A percentile compares a stretch with the other conserved stretches of the same genome.
Conservation (phyloP, 2,113 vertebrate species). For the Hyperopisus bebe region DNA sequence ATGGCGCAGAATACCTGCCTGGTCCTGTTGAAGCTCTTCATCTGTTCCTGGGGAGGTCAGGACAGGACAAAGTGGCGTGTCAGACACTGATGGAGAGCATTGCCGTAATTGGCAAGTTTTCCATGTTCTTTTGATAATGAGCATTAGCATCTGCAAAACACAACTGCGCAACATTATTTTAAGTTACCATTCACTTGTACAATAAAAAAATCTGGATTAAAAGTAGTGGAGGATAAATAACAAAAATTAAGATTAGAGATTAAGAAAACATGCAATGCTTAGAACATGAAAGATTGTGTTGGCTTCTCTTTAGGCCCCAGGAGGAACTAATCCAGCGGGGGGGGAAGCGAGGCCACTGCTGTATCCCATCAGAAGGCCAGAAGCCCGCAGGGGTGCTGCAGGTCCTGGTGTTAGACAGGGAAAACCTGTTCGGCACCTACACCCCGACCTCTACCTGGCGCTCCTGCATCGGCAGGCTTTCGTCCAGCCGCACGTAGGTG, state of each 20-base stretch:
- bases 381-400: constrained; percentile 22
- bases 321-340: constrained; percentile 35
- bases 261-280: background rate
- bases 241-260: background rate
- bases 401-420: constrained; percentile 35
- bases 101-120: background rate
- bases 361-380: constrained; percentile 37
- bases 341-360: constrained; percentile 37
- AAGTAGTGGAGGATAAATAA: background rate
- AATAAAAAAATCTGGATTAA: background rate
- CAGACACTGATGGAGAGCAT: background rate
- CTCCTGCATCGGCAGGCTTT: constrained; percentile 76
- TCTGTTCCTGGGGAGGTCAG: constrained; percentile 63
- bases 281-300: background rate
- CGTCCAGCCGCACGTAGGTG: constrained; percentile 83
- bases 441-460: constrained; percentile 68
- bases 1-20: constrained; percentile 82
- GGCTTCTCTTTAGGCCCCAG: constrained; percentile 33
- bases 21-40: constrained; percentile 81
- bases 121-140: background rate
- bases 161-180: background rate
- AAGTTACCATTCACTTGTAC: background rate
- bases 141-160: background rate
- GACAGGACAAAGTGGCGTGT: background rate
- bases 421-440: background rate